These are phyloP conservation scores for Mormyrus proboscirostris DNA, from an alignment of 2,797 vertebrate species.

Conservation along the genomic window DNA sequence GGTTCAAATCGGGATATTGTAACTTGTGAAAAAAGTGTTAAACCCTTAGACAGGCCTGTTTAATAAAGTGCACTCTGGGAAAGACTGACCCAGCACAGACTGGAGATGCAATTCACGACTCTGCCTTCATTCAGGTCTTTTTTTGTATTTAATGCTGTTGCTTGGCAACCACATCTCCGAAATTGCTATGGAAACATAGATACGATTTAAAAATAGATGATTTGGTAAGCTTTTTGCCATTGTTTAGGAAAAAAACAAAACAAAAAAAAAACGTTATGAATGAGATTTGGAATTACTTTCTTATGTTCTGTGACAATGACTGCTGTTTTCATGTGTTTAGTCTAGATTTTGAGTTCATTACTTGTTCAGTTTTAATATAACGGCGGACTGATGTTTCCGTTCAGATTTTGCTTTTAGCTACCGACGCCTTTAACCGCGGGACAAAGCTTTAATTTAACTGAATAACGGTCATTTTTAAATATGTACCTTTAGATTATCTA, in stretches of 20 bases:
- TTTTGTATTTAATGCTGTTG: slow-evolving; percentile 72
- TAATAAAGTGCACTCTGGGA: slow-evolving; percentile 14
- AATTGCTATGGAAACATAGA: slow-evolving; percentile 92
- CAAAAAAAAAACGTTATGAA: background rate
- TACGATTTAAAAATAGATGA: slow-evolving; percentile 66
- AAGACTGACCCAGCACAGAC: slow-evolving; percentile 15
- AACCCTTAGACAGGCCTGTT: background rate
- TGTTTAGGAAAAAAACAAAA: slow-evolving; percentile 1
- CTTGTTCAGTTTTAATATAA: background rate
- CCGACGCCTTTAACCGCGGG: background rate
- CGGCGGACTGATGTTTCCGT: background rate
- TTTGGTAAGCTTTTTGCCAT: slow-evolving; percentile 11
- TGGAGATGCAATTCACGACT: slow-evolving; percentile 43
- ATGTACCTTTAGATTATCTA: background rate
- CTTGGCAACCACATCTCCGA: slow-evolving; percentile 85
- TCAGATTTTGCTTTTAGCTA: background rate
- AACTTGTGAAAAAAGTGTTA: background rate
- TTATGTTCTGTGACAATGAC: background rate
- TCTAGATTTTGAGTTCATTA: background rate
- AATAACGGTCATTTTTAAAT: background rate
- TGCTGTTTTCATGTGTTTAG: background rate
- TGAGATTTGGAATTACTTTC: slow-evolving; percentile 4
- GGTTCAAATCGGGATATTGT: background rate
- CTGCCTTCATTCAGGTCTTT: slow-evolving; percentile 62
- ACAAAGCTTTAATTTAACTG: background rate